Conservation (phyloP, 2,113 vertebrate genomes). For the Struthidea cinerea region DNA sequence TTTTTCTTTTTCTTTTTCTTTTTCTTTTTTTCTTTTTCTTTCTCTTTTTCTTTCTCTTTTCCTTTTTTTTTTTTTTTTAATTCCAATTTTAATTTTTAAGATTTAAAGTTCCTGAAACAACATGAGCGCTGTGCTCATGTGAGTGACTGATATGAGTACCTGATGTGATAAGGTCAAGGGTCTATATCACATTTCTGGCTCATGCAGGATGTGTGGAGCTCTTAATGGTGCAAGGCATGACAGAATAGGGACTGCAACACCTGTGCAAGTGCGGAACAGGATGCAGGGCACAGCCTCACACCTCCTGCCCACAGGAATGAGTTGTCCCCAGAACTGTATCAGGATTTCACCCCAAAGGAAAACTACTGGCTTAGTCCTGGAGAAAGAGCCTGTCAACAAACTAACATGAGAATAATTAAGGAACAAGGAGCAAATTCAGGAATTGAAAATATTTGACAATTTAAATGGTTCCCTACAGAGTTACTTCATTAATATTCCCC, state of each 20-base stretch:
- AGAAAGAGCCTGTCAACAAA: neutral
- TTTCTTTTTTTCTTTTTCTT: fast-evolving
- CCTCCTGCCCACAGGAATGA: neutral
- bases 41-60: fast-evolving
- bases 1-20: neutral
- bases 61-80: fast-evolving
- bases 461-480: neutral
- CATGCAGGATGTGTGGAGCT: neutral
- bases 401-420: neutral
- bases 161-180: neutral
- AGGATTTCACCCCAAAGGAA: neutral
- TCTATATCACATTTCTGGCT: neutral
- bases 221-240: neutral
- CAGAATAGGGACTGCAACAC: neutral
- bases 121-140: neutral
- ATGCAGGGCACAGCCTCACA: neutral
- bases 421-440: neutral
- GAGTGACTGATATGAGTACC: neutral
- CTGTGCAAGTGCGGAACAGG: neutral
- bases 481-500: neutral
- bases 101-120: neutral
- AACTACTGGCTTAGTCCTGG: neutral
- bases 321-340: neutral
- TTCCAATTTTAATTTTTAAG: neutral
- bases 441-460: neutral